phyloP scores from a whole-genome alignment of 2,888 invertebrate genomes.

The Polia nebulosa region DNA sequence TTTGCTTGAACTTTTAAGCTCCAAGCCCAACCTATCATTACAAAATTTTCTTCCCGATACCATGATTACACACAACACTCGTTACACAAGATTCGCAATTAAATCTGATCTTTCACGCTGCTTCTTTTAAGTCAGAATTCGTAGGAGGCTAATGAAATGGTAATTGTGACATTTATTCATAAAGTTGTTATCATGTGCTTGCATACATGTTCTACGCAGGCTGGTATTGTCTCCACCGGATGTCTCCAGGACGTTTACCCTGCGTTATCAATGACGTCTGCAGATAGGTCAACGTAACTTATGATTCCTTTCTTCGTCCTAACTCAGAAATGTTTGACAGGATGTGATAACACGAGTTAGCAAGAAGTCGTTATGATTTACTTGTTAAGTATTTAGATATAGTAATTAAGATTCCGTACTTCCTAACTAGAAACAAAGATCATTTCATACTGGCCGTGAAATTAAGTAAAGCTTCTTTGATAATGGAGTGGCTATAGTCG shows the following conservation, averaged over 20 bases:
- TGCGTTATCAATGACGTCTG: constrained; percentile 77
- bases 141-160: not conserved
- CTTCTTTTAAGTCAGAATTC: constrained; percentile 27
- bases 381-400: constrained; percentile 1
- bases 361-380: constrained; percentile 52
- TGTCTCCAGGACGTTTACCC: constrained; percentile 80
- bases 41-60: constrained; percentile 23
- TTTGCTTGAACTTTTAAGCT: constrained; percentile 33
- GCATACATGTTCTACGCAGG: constrained; percentile 29
- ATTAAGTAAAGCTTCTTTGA: no score
- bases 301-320: constrained; percentile 73
- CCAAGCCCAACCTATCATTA: constrained; percentile 17
- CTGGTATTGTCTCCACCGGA: constrained; percentile 65
- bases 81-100: constrained; percentile 30
- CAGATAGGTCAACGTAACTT: constrained; percentile 75
- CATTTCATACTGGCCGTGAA: not conserved
- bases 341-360: constrained; percentile 69
- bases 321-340: constrained; percentile 70
- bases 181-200: constrained; percentile 44
- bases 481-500: no score
- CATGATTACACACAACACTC: constrained; percentile 25
- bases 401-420: not conserved
- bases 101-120: constrained; percentile 31
- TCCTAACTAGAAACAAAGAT: not conserved
- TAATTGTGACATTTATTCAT: constrained; percentile 45